Conservation (phyloP, 1,140 invertebrate genomes). For the Zaprionus africanus region DNA sequence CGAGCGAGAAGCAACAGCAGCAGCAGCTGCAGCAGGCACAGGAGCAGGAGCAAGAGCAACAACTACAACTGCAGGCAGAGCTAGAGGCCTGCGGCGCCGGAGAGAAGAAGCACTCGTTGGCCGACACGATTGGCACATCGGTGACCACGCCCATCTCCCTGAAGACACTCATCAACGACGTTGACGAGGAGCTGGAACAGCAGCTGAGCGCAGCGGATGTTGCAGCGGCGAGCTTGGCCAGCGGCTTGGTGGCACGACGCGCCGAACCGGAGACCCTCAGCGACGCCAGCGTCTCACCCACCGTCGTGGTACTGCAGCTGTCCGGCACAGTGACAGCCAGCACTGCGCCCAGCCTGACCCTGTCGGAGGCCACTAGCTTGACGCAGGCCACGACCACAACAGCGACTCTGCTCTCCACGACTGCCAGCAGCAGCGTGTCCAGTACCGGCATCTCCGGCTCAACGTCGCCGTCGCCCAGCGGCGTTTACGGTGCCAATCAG, state of each 20-base stretch:
- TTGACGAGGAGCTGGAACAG: conserved; percentile 72
- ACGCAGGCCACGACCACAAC: conserved; percentile 16
- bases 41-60: conserved; percentile 35
- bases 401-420: conserved; percentile 17
- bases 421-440: conserved; percentile 5
- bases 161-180: conserved; percentile 81
- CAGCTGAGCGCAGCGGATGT: conserved; percentile 74
- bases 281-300: conserved; percentile 80
- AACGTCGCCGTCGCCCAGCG: conserved; percentile 44
- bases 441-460: conserved; percentile 14
- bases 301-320: conserved; percentile 56
- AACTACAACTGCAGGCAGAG: conserved; percentile 27
- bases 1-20: conserved; percentile 25
- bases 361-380: conserved; percentile 16
- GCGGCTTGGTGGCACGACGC: conserved; percentile 70
- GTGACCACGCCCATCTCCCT: conserved; percentile 78
- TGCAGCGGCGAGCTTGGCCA: conserved; percentile 75
- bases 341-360: conserved; percentile 39
- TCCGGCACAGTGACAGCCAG: conserved; percentile 52
- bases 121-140: conserved; percentile 76
- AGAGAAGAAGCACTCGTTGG: conserved; percentile 75
- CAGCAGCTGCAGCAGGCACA: conserved; percentile 24
- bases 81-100: conserved; percentile 8
- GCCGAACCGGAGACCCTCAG: conserved; percentile 79
- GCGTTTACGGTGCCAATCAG: conserved; percentile 41